Conservation (phyloP, 1,140 invertebrate species). For the Danaus plexippus region DNA sequence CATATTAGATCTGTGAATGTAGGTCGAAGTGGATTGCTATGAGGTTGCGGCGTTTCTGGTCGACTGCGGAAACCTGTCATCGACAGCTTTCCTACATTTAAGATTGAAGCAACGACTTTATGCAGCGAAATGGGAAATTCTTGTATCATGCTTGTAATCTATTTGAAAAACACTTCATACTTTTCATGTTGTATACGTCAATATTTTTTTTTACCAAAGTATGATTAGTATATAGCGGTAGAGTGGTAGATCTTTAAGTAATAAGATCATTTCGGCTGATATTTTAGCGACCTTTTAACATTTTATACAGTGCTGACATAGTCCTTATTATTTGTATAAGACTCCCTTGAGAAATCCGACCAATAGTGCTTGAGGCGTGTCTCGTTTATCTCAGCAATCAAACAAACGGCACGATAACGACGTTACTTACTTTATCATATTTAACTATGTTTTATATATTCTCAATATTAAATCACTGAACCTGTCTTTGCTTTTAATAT, state of each 20-base stretch:
- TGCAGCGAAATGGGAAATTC: too few relatives aligned
- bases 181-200: background rate
- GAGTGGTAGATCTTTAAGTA: background rate
- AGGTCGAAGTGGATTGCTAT: too few relatives aligned
- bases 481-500: too few relatives aligned
- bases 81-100: too few relatives aligned
- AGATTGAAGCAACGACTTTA: too few relatives aligned
- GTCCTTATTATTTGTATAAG: slow-evolving; percentile 35
- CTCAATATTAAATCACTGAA: too few relatives aligned
- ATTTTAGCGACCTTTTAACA: background rate
- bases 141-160: too few relatives aligned
- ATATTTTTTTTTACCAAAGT: too few relatives aligned
- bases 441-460: background rate
- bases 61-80: too few relatives aligned
- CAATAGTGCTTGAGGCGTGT: slow-evolving; percentile 32
- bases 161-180: background rate
- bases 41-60: too few relatives aligned
- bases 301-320: slow-evolving; percentile 17
- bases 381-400: slow-evolving; percentile 46
- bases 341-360: slow-evolving; percentile 35
- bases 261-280: background rate
- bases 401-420: slow-evolving; percentile 44
- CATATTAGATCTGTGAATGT: too few relatives aligned
- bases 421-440: slow-evolving; percentile 22
- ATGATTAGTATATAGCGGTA: background rate